Evolutionary conservation across 2,113 vertebrate species (phyloP).

Genomic region (Lophura nycthemera): DNA sequence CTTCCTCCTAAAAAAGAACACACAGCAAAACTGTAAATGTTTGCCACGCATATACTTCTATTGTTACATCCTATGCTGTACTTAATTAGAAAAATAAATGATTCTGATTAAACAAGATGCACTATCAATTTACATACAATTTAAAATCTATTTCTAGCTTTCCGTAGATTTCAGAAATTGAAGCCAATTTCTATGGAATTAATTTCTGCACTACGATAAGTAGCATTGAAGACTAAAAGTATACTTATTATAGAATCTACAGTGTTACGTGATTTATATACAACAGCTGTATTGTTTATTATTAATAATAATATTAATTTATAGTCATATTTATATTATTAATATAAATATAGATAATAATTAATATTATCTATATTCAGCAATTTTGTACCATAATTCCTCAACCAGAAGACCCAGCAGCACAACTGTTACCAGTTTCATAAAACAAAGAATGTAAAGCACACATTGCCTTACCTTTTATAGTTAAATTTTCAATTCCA

Average conservation of each 20-base stretch:
- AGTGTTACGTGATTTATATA: neutral
- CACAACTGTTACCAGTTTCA: neutral
- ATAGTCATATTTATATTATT: too few species aligned
- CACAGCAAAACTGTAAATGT: neutral
- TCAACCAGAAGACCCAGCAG: neutral
- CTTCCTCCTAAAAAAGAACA: conserved; percentile 79
- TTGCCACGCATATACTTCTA: neutral
- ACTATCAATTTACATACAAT: neutral
- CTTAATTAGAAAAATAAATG: neutral
- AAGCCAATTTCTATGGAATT: neutral
- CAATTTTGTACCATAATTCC: neutral
- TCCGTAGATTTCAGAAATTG: neutral
- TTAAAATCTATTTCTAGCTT: neutral
- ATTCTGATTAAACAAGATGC: neutral
- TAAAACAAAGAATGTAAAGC: neutral
- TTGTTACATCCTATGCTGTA: neutral
- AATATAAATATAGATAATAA: too few species aligned
- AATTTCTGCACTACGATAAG: neutral
- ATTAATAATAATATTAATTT: too few species aligned
- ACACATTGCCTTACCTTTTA: conserved; percentile 86
- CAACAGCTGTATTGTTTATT: neutral
- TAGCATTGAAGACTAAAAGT: neutral
- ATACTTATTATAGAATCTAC: neutral
- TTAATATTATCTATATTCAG: neutral
- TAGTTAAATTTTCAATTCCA: conserved; percentile 96